Evolutionary conservation across 2,113 vertebrate genomes (phyloP).

Genomic region (Ptilonorhynchus violaceus): DNA sequence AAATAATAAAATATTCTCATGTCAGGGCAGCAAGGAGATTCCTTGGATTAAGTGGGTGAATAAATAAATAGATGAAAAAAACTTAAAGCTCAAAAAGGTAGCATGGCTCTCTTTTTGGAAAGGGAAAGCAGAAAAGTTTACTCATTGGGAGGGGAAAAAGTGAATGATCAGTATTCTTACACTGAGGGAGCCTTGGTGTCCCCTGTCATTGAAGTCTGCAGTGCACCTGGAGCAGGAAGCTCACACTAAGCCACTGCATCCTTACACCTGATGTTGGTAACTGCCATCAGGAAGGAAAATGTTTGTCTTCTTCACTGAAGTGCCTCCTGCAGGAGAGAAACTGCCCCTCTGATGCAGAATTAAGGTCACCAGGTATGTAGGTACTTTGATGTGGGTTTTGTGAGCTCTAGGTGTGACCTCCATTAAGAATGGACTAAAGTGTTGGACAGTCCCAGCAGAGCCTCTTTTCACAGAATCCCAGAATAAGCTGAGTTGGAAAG

Average conservation of each 20-base stretch:
- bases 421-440: neutral
- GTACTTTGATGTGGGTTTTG: neutral
- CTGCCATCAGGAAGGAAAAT: neutral
- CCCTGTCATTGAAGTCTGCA: neutral
- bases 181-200: neutral
- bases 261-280: neutral
- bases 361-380: no score
- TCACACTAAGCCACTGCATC: neutral
- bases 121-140: neutral
- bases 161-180: neutral
- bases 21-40: neutral
- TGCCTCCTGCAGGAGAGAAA: neutral
- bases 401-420: rapidly evolving
- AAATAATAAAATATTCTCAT: neutral
- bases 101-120: neutral
- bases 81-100: neutral
- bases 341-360: neutral
- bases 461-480: neutral
- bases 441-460: neutral
- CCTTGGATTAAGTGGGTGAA: neutral
- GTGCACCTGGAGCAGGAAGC: neutral
- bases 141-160: neutral
- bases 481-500: neutral
- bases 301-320: neutral
- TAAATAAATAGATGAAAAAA: neutral